These are phyloP conservation scores for Epistrophella euchroma DNA, from an alignment of 2,888 invertebrate genomes.

Conservation along the genomic window DNA sequence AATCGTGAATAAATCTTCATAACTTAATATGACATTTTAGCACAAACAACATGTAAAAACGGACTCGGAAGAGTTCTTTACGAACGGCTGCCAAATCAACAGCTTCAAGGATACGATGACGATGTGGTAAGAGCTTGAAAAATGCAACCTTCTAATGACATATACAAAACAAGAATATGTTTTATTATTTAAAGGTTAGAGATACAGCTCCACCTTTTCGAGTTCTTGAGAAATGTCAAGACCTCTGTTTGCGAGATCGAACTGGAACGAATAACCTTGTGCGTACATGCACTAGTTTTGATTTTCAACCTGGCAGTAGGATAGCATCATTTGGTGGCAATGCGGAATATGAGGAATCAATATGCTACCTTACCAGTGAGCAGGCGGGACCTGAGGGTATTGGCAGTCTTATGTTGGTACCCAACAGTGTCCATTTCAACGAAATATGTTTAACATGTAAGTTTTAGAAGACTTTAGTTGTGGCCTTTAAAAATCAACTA, in stretches of 20 bases:
- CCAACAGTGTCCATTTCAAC: slow-evolving; percentile 95
- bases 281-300: slow-evolving; percentile 93
- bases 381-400: slow-evolving; percentile 95
- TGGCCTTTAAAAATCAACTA: background rate
- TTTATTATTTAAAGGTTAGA: slow-evolving; percentile 85
- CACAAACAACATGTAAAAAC: slow-evolving; percentile 95
- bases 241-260: slow-evolving; percentile 92
- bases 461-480: slow-evolving; percentile 80
- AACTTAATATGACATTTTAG: slow-evolving; percentile 73
- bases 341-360: slow-evolving; percentile 94
- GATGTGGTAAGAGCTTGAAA: slow-evolving; percentile 88
- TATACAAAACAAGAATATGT: background rate
- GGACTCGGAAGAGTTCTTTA: slow-evolving; percentile 95
- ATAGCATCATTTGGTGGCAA: slow-evolving; percentile 92
- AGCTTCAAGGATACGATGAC: slow-evolving; percentile 94
- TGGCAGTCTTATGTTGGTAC: slow-evolving; percentile 94
- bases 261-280: slow-evolving; percentile 91
- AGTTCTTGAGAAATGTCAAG: slow-evolving; percentile 95
- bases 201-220: slow-evolving; percentile 94
- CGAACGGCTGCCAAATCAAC: slow-evolving; percentile 94
- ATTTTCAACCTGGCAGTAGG: slow-evolving; percentile 94
- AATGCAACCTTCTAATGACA: too few species aligned
- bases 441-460: slow-evolving; percentile 95
- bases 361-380: slow-evolving; percentile 93
- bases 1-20: background rate